A percentile compares a stretch with the other conserved stretches of the same genome.
These are phyloP conservation scores for Eristalis pertinax DNA, from an alignment of 2,888 invertebrate species.

Conservation along the genomic window DNA sequence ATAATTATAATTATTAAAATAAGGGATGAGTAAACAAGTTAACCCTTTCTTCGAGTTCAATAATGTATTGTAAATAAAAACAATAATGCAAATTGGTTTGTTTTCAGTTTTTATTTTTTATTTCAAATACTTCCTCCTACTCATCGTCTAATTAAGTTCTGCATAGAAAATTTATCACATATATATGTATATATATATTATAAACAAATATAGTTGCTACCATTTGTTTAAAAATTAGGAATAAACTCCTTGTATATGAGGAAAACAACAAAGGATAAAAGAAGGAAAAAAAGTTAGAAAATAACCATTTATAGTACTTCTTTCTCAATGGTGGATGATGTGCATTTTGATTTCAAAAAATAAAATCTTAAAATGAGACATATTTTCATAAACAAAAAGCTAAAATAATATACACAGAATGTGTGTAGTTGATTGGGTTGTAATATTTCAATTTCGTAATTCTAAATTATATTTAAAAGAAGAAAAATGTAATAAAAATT, in stretches of 20 bases:
- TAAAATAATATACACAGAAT: conserved; percentile 43
- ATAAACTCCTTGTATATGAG: conserved; percentile 29
- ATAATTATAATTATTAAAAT: conserved; percentile 22
- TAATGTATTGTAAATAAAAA: conserved; percentile 34
- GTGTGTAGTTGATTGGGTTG: conserved; percentile 35
- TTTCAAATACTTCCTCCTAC: conserved; percentile 19
- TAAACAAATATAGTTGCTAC: conserved; percentile 18
- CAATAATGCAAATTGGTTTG: conserved; percentile 44
- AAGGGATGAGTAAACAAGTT: not conserved
- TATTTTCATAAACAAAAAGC: conserved; percentile 23
- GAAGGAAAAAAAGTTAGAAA: conserved; percentile 2
- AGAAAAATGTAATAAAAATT: conserved; percentile 19
- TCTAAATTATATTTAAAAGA: conserved; percentile 21
- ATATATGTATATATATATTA: conserved; percentile 24
- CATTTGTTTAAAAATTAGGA: not conserved
- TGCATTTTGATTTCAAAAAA: conserved; percentile 35
- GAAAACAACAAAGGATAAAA: conserved; percentile 5
- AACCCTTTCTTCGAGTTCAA: conserved; percentile 4
- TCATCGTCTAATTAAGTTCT: conserved; percentile 43
- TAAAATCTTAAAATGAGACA: conserved; percentile 39
- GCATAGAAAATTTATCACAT: conserved; percentile 65
- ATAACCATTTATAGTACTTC: conserved; percentile 1
- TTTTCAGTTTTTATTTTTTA: conserved; percentile 44
- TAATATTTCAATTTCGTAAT: conserved; percentile 37
- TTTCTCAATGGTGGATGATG: conserved; percentile 30